A percentile compares a stretch with the other conserved stretches of the same genome.
Evolutionary conservation across 2,888 invertebrate species (phyloP).

Genomic region (Dryocosmus kuriphilus): DNA sequence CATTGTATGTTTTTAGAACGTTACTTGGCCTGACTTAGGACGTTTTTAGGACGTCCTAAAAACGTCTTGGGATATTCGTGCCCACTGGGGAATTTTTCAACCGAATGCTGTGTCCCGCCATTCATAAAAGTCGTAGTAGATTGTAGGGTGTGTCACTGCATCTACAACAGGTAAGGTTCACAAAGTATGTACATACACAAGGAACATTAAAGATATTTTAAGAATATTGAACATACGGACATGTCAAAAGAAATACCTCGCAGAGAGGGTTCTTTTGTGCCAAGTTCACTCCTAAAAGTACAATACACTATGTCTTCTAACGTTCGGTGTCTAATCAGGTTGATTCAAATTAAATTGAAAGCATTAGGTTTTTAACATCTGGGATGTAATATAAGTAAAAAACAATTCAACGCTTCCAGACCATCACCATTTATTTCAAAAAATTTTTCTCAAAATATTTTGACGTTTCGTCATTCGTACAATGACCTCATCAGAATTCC

Average conservation of each 20-base stretch:
- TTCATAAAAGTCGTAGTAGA: conserved; percentile 52
- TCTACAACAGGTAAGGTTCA: conserved; percentile 14
- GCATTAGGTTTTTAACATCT: conserved; percentile 43
- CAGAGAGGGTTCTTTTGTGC: conserved; percentile 14
- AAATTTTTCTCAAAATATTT: too few species aligned
- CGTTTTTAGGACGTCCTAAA: too few species aligned
- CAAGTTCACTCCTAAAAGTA: conserved; percentile 15
- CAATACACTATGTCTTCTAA: background rate
- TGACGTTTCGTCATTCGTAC: too few species aligned
- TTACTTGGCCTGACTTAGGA: too few species aligned
- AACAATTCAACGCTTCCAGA: too few species aligned
- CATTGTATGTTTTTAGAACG: too few species aligned
- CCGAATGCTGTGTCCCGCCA: conserved; percentile 64
- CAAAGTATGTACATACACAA: background rate
- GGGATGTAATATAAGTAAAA: too few species aligned
- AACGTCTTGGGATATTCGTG: too few species aligned
- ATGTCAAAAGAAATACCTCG: conserved; percentile 12
- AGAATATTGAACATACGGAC: conserved; percentile 8
- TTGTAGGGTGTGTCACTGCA: conserved; percentile 16
- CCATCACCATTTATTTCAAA: too few species aligned
- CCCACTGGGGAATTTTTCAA: conserved; percentile 69
- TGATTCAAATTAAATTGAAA: background rate
- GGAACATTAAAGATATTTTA: conserved; percentile 20
- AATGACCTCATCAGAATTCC: too few species aligned
- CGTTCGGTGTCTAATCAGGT: background rate